These are phyloP conservation scores for Copidosoma aretas DNA, from an alignment of 2,888 invertebrate genomes.

Conservation along the genomic window DNA sequence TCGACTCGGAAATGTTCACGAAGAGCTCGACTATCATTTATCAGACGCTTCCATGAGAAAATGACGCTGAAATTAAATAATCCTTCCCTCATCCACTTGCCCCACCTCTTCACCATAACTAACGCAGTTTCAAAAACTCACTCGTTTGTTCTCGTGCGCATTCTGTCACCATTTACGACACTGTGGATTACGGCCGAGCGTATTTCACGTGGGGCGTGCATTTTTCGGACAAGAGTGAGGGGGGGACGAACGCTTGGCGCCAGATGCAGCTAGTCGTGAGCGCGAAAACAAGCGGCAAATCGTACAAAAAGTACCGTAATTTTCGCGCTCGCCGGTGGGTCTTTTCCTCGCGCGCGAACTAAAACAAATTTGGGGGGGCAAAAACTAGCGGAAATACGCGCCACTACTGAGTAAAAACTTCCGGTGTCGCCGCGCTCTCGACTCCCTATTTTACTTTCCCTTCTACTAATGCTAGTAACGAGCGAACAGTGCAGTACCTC, in stretches of 20 bases:
- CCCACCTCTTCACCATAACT: constrained; percentile 5
- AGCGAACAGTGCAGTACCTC: too few species aligned
- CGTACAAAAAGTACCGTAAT: constrained; percentile 38
- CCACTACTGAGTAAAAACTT: background rate
- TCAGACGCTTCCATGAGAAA: background rate
- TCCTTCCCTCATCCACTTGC: background rate
- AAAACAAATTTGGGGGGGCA: too few species aligned
- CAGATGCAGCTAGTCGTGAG: background rate
- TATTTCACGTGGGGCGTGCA: constrained; percentile 23
- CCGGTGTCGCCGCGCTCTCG: background rate
- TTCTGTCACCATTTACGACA: constrained; percentile 33
- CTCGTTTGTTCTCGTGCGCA: background rate
- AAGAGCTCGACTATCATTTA: background rate
- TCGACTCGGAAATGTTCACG: constrained; percentile 9
- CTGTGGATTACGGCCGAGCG: constrained; percentile 25
- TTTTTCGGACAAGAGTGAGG: background rate
- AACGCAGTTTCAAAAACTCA: background rate
- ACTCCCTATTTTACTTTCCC: background rate
- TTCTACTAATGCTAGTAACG: background rate
- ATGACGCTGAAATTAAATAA: constrained; percentile 29
- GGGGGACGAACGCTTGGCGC: background rate
- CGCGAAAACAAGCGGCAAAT: constrained; percentile 18
- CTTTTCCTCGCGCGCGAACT: too few species aligned
- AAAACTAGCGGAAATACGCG: background rate
- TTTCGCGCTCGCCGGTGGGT: constrained; percentile 2